Percentiles rank a stretch among this genome's conserved stretches.
Evolutionary conservation across 2,113 vertebrate genomes (phyloP).

Genomic region (Salminus brasiliensis): DNA sequence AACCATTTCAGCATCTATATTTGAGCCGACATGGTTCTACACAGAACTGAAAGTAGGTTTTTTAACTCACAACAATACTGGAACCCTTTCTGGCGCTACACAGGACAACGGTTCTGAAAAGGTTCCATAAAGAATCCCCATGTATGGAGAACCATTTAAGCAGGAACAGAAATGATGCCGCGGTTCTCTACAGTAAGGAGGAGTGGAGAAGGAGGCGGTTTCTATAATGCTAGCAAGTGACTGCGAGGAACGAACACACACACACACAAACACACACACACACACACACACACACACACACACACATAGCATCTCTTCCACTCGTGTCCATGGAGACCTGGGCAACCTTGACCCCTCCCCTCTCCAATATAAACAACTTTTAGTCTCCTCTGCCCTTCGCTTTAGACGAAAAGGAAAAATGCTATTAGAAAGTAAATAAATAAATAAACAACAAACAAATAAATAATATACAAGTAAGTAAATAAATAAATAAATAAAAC

Average conservation of each 20-base stretch:
- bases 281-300: conserved; percentile 37
- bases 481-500: background rate
- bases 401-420: conserved; percentile 1
- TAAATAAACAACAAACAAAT: background rate
- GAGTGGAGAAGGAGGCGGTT: background rate
- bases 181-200: too few species aligned
- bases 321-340: conserved; percentile 23
- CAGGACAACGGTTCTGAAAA: too few species aligned
- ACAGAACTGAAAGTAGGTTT: too few species aligned
- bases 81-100: too few species aligned
- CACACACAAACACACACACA: conserved; percentile 8
- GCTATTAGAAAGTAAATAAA: background rate
- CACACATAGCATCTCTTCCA: conserved; percentile 25
- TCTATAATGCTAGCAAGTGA: background rate
- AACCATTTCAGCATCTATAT: too few species aligned
- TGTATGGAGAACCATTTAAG: too few species aligned
- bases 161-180: too few species aligned
- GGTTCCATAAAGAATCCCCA: too few species aligned
- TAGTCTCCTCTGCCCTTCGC: conserved; percentile 14
- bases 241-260: conserved; percentile 51
- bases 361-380: conserved; percentile 38
- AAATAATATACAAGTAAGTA: background rate
- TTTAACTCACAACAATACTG: too few species aligned
- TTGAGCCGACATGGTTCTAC: too few species aligned
- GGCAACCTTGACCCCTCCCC: conserved; percentile 45